These are phyloP conservation scores for Lasioglossum baleicum DNA, from an alignment of 1,140 invertebrate species.

Conservation along the genomic window DNA sequence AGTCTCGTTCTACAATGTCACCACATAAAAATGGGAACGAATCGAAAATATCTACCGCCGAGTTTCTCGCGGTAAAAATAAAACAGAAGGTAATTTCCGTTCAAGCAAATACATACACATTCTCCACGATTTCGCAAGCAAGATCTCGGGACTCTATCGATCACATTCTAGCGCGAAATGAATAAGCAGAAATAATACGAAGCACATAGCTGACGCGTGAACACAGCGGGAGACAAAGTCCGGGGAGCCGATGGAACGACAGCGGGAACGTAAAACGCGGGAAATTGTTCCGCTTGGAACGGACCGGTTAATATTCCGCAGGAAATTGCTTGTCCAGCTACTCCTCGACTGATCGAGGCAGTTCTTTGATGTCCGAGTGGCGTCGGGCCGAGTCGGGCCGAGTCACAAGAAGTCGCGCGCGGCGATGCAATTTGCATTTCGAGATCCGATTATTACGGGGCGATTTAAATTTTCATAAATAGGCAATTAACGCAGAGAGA, in stretches of 20 bases:
- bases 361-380: constrained; percentile 12
- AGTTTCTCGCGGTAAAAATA: too few species aligned
- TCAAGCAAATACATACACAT: too few species aligned
- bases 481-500: neutral
- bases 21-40: too few species aligned
- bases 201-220: too few species aligned
- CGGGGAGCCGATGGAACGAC: neutral
- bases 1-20: too few species aligned
- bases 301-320: constrained; percentile 1
- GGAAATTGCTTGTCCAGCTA: neutral
- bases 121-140: too few species aligned
- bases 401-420: neutral
- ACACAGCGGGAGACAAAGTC: too few species aligned
- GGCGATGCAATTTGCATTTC: neutral
- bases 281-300: neutral
- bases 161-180: too few species aligned
- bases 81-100: too few species aligned
- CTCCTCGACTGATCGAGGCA: neutral
- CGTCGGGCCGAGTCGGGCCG: neutral
- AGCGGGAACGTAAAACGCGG: neutral
- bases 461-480: constrained; percentile 18
- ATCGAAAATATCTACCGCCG: too few species aligned
- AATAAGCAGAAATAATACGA: too few species aligned
- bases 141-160: too few species aligned
- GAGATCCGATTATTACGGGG: constrained; percentile 18